Percentiles rank a stretch among this genome's conserved stretches.
phyloP scores from a whole-genome alignment of 2,888 invertebrate species.

The Rhabditoides inermis region DNA sequence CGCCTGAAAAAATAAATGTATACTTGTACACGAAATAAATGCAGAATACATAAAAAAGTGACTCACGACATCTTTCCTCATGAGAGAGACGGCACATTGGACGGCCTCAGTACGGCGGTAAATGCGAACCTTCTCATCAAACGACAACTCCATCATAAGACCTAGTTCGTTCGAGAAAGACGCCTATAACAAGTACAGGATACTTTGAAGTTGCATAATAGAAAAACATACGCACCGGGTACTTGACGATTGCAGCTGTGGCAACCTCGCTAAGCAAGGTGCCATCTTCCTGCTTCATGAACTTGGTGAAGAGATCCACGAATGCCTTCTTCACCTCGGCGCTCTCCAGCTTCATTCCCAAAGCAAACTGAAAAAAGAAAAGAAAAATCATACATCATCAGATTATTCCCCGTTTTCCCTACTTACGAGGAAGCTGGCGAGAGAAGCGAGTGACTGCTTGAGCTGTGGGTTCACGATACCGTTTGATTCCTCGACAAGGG shows the following conservation, averaged over 20 bases:
- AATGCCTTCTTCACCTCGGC: slow-evolving; percentile 4
- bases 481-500: slow-evolving; percentile 2
- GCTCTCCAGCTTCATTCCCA: neutral
- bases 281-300: slow-evolving; percentile 10
- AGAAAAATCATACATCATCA: neutral
- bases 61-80: too few species aligned
- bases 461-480: slow-evolving; percentile 6
- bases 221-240: slow-evolving; percentile 2
- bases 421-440: slow-evolving; percentile 8
- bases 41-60: too few species aligned
- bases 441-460: slow-evolving; percentile 1
- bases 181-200: too few species aligned
- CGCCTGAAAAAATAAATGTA: too few species aligned
- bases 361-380: slow-evolving; percentile 6
- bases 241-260: slow-evolving; percentile 9
- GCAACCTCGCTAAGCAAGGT: slow-evolving; percentile 5
- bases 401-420: neutral
- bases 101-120: slow-evolving; percentile 7
- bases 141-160: too few species aligned
- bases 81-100: slow-evolving; percentile 11
- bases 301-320: slow-evolving; percentile 9
- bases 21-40: too few species aligned
- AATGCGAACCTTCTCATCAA: too few species aligned
- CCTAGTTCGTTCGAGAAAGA: too few species aligned
- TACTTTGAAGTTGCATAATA: too few species aligned